These are phyloP conservation scores for Netelia inedita DNA, from an alignment of 2,888 invertebrate genomes.

Conservation along the genomic window DNA sequence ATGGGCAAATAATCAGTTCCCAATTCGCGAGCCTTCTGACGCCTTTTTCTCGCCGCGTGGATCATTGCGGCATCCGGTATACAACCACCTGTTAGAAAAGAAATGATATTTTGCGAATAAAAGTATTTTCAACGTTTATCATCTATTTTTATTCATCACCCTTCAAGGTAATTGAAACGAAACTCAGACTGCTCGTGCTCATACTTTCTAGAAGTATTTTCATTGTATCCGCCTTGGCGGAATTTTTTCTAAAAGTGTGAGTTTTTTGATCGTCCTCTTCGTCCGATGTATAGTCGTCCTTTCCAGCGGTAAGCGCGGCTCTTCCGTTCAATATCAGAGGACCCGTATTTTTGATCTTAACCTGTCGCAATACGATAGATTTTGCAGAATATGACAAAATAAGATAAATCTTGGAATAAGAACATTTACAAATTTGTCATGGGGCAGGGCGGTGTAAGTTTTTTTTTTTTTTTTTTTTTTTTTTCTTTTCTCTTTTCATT, in stretches of 20 bases:
- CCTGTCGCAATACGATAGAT: conserved; percentile 80
- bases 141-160: neutral
- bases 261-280: conserved; percentile 86
- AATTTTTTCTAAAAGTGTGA: conserved; percentile 86
- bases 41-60: conserved; percentile 97
- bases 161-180: conserved; percentile 13
- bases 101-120: conserved; percentile 22
- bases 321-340: conserved; percentile 91
- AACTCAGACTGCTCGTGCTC: conserved; percentile 18
- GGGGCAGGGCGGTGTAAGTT: neutral
- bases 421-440: conserved; percentile 48
- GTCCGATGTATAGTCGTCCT: conserved; percentile 89
- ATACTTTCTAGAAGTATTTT: conserved; percentile 92
- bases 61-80: conserved; percentile 99
- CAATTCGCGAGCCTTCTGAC: conserved; percentile 97
- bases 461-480: conserved; percentile 27
- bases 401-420: conserved; percentile 36
- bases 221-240: conserved; percentile 88
- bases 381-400: conserved; percentile 35
- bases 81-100: conserved; percentile 88
- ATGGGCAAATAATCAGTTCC: conserved; percentile 88
- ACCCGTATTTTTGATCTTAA: conserved; percentile 87
- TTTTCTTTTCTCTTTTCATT: conserved; percentile 28
- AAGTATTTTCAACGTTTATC: neutral
- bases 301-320: conserved; percentile 93